phyloP scores from a whole-genome alignment of 2,888 invertebrate genomes.

The Lepidochrysops patricia region DNA sequence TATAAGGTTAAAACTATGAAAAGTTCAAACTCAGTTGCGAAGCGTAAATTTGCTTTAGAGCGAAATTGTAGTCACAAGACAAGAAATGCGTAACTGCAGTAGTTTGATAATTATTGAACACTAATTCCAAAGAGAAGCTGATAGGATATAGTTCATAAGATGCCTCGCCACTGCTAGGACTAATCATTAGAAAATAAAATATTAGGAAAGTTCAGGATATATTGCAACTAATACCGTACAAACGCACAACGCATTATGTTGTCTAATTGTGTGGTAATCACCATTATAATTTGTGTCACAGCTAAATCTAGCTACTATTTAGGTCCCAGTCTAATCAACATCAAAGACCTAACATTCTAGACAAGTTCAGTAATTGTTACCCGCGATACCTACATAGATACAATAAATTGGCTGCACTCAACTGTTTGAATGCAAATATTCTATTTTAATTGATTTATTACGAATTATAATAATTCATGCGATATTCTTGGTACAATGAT shows the following conservation, averaged over 20 bases:
- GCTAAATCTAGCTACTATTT: constrained; percentile 22
- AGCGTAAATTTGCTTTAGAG: too few species aligned
- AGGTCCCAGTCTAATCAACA: constrained; percentile 27
- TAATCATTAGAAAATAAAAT: too few species aligned
- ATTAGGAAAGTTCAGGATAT: too few species aligned
- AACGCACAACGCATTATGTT: background rate
- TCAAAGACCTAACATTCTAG: constrained; percentile 24
- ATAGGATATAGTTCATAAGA: too few species aligned
- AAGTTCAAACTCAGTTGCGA: too few species aligned
- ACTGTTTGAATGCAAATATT: constrained; percentile 13
- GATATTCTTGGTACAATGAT: background rate
- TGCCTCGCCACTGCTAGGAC: too few species aligned
- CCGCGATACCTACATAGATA: constrained; percentile 50
- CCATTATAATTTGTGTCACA: constrained; percentile 12
- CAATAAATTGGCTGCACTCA: constrained; percentile 22
- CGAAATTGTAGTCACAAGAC: too few species aligned
- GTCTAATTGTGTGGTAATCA: constrained; percentile 1
- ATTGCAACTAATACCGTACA: background rate
- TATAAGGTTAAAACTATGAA: background rate
- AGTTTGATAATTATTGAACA: too few species aligned
- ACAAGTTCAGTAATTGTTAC: constrained; percentile 41
- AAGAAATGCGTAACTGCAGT: too few species aligned
- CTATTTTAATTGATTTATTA: constrained; percentile 9
- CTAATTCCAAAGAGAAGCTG: too few species aligned
- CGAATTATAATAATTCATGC: constrained; percentile 8